phyloP scores from a whole-genome alignment of 1,140 invertebrate species.

The Mizuhopecten yessoensis region DNA sequence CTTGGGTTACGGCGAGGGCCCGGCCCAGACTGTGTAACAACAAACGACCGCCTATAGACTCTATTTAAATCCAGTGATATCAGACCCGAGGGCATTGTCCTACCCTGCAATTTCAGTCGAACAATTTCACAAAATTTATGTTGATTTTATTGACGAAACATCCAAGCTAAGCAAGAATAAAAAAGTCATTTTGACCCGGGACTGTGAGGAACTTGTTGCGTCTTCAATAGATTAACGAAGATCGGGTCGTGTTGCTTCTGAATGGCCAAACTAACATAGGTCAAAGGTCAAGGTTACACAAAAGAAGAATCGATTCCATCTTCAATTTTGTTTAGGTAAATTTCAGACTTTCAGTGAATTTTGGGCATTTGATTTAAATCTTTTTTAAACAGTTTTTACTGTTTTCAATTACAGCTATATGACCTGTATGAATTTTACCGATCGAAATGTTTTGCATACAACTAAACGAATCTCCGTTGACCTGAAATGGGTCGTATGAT shows the following conservation, averaged over 20 bases:
- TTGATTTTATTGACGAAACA: slow-evolving; percentile 27
- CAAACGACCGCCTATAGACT: neutral
- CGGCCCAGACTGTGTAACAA: slow-evolving; percentile 19
- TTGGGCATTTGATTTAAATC: neutral
- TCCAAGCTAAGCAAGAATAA: neutral
- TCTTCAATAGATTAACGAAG: slow-evolving; percentile 19
- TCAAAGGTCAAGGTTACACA: slow-evolving; percentile 18
- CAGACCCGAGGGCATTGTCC: neutral
- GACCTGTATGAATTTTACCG: neutral
- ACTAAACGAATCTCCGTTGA: too few relatives aligned
- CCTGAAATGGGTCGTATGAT: too few relatives aligned
- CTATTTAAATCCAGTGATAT: neutral
- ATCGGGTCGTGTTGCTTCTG: neutral
- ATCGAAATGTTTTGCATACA: too few relatives aligned
- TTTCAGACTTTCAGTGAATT: neutral
- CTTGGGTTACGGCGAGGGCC: neutral
- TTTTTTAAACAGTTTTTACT: neutral
- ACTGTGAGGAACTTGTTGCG: slow-evolving; percentile 4
- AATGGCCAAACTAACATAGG: neutral
- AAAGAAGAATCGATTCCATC: neutral
- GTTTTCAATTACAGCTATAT: neutral
- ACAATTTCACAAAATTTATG: slow-evolving; percentile 36
- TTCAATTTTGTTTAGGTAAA: neutral
- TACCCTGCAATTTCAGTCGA: slow-evolving; percentile 28
- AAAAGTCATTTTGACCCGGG: neutral